Evolutionary conservation across 2,113 vertebrate species (phyloP).

Genomic region (Ciconia maguari): DNA sequence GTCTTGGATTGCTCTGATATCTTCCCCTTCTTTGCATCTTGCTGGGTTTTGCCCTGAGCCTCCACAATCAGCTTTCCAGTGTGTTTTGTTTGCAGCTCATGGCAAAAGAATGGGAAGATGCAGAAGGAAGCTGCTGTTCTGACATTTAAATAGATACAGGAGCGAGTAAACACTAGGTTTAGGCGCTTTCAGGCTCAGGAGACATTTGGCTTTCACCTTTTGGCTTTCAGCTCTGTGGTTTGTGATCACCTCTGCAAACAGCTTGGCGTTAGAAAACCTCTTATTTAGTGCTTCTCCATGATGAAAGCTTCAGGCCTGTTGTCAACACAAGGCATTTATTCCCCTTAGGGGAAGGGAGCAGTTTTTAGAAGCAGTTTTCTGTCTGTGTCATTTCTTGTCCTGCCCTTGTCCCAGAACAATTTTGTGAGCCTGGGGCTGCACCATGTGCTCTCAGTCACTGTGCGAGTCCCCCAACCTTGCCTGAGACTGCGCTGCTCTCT

Average conservation of each 20-base stretch:
- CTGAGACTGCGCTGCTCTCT: not conserved
- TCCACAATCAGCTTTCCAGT: not conserved
- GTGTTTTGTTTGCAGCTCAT: not conserved
- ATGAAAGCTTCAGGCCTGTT: not conserved
- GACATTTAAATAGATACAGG: not conserved
- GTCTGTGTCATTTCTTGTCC: not conserved
- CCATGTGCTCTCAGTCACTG: rapidly evolving
- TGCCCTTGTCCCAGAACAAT: not conserved
- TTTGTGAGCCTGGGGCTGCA: not conserved
- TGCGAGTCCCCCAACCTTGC: not conserved
- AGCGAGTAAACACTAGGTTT: not conserved
- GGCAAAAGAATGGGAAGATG: not conserved
- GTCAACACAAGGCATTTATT: not conserved
- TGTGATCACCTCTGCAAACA: not conserved
- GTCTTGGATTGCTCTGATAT: not conserved
- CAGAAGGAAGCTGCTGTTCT: not conserved
- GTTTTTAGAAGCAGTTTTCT: not conserved
- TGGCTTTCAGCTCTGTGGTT: not conserved
- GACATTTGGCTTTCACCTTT: not conserved
- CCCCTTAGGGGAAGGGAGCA: rapidly evolving
- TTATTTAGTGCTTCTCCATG: not conserved
- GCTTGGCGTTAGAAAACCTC: not conserved
- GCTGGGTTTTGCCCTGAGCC: not conserved
- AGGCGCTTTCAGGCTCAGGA: not conserved
- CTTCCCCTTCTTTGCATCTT: not conserved